Percentiles rank a stretch among this genome's conserved stretches.
phyloP scores from a whole-genome alignment of 1,140 invertebrate genomes.

The Antheraea pernyi region DNA sequence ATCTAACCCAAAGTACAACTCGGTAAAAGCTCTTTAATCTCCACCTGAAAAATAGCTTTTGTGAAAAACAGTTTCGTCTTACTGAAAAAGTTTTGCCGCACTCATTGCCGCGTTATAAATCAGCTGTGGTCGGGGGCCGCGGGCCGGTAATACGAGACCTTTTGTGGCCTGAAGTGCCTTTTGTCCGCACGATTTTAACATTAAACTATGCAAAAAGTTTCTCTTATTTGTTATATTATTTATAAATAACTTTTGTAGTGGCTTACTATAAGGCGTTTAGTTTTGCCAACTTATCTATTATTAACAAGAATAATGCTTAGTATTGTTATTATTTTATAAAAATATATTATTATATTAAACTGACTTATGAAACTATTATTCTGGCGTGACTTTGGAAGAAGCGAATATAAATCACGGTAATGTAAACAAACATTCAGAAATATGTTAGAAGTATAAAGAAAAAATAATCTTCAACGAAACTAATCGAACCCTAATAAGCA shows the following conservation, averaged over 20 bases:
- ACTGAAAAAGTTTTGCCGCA: conserved; percentile 1
- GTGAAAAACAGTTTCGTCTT: conserved; percentile 2
- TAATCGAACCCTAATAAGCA: too few species aligned
- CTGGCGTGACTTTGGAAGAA: too few species aligned
- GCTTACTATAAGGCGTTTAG: too few species aligned
- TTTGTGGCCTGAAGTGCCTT: background rate
- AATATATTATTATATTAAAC: too few species aligned
- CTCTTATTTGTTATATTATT: background rate
- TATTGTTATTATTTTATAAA: too few species aligned
- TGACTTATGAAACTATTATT: too few species aligned
- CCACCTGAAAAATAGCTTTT: conserved; percentile 4
- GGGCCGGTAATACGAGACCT: background rate
- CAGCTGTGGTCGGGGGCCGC: background rate
- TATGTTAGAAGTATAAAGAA: too few species aligned
- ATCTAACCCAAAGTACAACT: background rate
- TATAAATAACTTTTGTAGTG: background rate
- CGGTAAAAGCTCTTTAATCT: conserved; percentile 1
- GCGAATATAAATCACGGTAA: too few species aligned
- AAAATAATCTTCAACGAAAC: too few species aligned
- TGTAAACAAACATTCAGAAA: too few species aligned
- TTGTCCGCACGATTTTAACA: conserved; percentile 1
- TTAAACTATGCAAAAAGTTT: conserved; percentile 3
- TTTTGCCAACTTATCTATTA: too few species aligned
- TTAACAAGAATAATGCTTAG: too few species aligned
- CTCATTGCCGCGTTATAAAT: background rate